Conservation (phyloP, 2,113 vertebrate species). For the Plestiodon gilberti region DNA sequence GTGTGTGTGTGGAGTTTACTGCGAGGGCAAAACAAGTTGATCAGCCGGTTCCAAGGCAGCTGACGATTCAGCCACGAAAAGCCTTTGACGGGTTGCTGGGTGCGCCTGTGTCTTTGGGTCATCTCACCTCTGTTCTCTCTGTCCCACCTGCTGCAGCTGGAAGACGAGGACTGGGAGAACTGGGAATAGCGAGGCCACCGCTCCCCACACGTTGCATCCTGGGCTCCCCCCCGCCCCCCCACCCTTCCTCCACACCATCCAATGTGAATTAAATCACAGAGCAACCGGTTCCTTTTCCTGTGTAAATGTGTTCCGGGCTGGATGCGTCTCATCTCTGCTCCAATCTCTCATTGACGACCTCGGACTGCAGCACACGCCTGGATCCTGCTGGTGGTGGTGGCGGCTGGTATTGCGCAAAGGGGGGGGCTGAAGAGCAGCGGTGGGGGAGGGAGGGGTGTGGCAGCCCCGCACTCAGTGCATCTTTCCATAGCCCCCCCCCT, state of each 20-base stretch:
- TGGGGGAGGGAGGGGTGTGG: background rate
- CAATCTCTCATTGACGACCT: conserved; percentile 32
- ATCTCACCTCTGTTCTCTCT: background rate
- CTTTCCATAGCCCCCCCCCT: conserved; percentile 14
- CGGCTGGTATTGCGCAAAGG: conserved; percentile 18
- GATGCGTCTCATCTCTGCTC: conserved; percentile 53
- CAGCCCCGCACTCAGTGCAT: background rate
- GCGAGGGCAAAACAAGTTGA: too few relatives aligned
- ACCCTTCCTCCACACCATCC: conserved; percentile 33
- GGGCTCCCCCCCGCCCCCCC: conserved; percentile 51
- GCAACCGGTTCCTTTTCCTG: conserved; percentile 62
- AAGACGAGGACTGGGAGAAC: conserved; percentile 96
- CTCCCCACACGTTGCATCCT: conserved; percentile 50
- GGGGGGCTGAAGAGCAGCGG: background rate
- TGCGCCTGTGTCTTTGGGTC: too few relatives aligned
- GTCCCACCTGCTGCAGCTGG: conserved; percentile 81
- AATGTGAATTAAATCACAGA: conserved; percentile 52
- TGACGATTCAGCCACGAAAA: too few relatives aligned
- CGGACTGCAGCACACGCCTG: background rate
- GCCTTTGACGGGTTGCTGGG: too few relatives aligned
- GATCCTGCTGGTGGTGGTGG: conserved; percentile 21
- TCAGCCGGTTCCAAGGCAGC: too few relatives aligned
- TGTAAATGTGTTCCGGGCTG: conserved; percentile 65
- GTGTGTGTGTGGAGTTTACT: too few relatives aligned
- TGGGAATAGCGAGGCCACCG: conserved; percentile 85